A percentile compares a stretch with the other conserved stretches of the same genome.
Conservation (phyloP, 2,113 vertebrate species). For the Collichthys lucidus region DNA sequence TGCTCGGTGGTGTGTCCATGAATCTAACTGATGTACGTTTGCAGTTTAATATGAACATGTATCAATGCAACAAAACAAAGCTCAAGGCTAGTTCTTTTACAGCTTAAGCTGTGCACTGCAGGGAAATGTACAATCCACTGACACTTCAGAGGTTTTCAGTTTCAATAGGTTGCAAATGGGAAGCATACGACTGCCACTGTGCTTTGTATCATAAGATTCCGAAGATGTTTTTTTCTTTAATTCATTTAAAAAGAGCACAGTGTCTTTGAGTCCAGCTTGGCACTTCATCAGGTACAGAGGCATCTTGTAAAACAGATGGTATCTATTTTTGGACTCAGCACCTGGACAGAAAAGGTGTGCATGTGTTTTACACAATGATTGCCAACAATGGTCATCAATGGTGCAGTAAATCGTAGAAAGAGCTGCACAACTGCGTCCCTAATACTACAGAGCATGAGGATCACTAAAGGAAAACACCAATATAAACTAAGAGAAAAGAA, state of each 20-base stretch:
- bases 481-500: not conserved
- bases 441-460: not conserved
- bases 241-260: not conserved
- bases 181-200: too few relatives aligned
- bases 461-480: not conserved
- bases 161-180: too few relatives aligned
- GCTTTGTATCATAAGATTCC: not conserved
- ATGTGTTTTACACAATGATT: not conserved
- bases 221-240: not conserved
- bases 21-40: not conserved
- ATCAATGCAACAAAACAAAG: too few relatives aligned
- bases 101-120: not conserved
- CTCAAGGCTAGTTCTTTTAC: not conserved
- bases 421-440: not conserved
- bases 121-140: not conserved
- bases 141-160: not conserved
- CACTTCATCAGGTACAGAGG: not conserved
- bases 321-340: conserved; percentile 1
- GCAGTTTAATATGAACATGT: not conserved
- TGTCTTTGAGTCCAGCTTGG: not conserved
- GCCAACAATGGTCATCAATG: not conserved
- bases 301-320: conserved; percentile 1
- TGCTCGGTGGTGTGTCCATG: not conserved
- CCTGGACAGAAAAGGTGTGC: not conserved
- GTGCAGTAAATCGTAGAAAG: not conserved